A percentile compares a stretch with the other conserved stretches of the same genome.
These are phyloP conservation scores for Podarcis cretensis DNA, from an alignment of 2,113 vertebrate genomes.

Conservation along the genomic window DNA sequence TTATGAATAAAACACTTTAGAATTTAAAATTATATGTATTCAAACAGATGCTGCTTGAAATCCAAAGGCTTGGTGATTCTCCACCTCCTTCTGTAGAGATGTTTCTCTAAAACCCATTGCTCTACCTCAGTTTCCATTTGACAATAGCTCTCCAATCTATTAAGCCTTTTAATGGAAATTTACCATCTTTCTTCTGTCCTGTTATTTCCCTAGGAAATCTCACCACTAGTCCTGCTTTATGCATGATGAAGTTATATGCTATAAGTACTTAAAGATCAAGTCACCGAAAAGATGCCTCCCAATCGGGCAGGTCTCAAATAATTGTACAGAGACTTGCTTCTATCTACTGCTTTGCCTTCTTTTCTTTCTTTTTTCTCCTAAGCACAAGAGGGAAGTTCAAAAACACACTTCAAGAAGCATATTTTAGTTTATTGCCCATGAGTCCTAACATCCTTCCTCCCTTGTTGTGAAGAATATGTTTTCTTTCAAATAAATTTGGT, in stretches of 20 bases:
- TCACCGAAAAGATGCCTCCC: conserved; percentile 14
- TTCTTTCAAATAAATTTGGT: not conserved
- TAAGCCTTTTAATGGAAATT: conserved; percentile 50
- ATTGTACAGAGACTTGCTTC: not conserved
- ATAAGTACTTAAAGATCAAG: conserved; percentile 6
- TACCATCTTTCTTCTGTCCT: conserved; percentile 13
- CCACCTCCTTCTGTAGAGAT: conserved; percentile 2
- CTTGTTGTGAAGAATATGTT: not conserved
- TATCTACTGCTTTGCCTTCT: not conserved
- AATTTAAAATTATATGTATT: not conserved
- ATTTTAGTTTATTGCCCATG: not conserved
- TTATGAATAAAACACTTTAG: not conserved
- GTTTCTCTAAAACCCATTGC: not conserved
- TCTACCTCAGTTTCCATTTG: conserved; percentile 9
- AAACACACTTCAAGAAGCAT: not conserved
- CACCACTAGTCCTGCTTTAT: not conserved
- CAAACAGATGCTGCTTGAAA: conserved; percentile 23
- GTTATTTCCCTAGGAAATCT: conserved; percentile 28
- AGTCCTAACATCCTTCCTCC: not conserved
- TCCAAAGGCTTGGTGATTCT: not conserved
- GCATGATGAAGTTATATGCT: conserved; percentile 25
- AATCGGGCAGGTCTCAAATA: not conserved
- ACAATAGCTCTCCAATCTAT: conserved; percentile 46
- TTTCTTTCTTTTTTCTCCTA: not conserved
- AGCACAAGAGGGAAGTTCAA: fast-evolving